phyloP scores from a whole-genome alignment of 2,113 vertebrate genomes.

The Erpornis zantholeuca region DNA sequence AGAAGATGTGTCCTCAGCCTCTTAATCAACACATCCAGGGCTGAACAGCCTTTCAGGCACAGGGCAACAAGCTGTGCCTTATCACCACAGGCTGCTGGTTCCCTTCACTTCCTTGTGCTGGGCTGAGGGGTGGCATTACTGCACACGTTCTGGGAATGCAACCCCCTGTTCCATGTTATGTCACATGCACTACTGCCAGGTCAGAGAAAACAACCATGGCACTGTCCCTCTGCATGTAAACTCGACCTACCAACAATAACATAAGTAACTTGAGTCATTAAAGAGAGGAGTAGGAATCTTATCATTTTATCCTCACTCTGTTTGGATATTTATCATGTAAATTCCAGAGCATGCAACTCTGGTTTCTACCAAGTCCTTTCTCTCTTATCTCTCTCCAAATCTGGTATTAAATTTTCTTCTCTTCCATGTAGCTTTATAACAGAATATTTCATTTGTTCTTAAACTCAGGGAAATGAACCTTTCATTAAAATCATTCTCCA shows the following conservation, averaged over 20 bases:
- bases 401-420: neutral
- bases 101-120: neutral
- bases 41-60: neutral
- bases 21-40: neutral
- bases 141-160: neutral
- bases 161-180: no score
- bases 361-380: neutral
- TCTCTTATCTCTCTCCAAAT: neutral
- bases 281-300: neutral
- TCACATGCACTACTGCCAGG: fast-evolving
- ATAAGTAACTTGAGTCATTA: neutral
- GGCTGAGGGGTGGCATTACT: neutral
- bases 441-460: neutral
- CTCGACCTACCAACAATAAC: neutral
- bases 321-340: neutral
- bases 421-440: neutral
- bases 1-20: neutral
- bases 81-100: neutral
- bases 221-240: neutral
- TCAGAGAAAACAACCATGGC: neutral
- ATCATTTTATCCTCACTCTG: neutral
- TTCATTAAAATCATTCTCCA: neutral
- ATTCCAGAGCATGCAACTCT: neutral
- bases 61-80: neutral
- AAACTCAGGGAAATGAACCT: neutral